phyloP scores from a whole-genome alignment of 2,113 vertebrate genomes.

The Oryzias melastigma region DNA sequence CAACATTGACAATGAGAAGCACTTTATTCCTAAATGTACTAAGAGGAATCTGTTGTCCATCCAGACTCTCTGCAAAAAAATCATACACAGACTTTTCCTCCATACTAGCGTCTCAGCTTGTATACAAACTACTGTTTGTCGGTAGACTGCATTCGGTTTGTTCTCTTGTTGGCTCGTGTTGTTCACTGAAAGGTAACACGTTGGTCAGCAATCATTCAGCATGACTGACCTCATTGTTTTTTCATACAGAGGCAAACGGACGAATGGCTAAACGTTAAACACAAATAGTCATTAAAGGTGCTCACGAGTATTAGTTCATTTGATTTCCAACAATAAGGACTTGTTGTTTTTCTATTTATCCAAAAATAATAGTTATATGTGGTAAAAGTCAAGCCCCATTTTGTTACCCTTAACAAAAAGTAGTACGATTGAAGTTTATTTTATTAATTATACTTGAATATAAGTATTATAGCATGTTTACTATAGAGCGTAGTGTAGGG shows the following conservation, averaged over 20 bases:
- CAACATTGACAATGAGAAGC: conserved; percentile 78
- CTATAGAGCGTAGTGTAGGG: too few species aligned
- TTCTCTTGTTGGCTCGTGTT: conserved; percentile 43
- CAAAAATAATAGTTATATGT: too few species aligned
- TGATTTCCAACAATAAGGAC: background rate
- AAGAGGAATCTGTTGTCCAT: conserved; percentile 69
- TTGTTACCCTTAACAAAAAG: too few species aligned
- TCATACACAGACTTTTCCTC: conserved; percentile 71
- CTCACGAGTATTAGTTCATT: conserved; percentile 1
- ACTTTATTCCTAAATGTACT: conserved; percentile 69
- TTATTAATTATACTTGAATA: too few species aligned
- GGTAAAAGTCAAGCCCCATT: too few species aligned
- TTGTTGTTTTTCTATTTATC: background rate
- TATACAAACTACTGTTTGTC: conserved; percentile 39
- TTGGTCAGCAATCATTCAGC: conserved; percentile 79
- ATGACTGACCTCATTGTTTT: conserved; percentile 73
- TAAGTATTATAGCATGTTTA: too few species aligned
- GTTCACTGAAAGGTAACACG: conserved; percentile 64
- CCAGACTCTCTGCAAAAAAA: conserved; percentile 74
- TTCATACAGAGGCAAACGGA: conserved; percentile 51
- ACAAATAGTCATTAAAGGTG: conserved; percentile 9
- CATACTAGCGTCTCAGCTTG: conserved; percentile 54
- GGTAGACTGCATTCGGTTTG: conserved; percentile 45
- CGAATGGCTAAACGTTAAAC: conserved; percentile 52
- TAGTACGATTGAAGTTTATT: too few species aligned